Conservation (phyloP, 2,797 vertebrate species). For the Lagocephalus sceleratus region DNA sequence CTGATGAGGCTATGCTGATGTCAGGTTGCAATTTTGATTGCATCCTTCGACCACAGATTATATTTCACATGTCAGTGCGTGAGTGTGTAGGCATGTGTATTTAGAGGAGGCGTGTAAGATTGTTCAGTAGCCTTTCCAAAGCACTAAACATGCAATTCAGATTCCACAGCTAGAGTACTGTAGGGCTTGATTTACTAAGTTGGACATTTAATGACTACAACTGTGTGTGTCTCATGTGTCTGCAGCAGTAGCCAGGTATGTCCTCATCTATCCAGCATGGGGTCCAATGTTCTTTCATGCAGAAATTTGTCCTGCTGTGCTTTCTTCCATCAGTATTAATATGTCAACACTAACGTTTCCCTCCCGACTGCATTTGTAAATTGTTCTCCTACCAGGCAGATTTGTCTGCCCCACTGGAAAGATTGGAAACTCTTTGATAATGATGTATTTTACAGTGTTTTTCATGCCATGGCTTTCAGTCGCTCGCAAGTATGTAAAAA, state of each 20-base stretch:
- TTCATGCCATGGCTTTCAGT: slow-evolving; percentile 16
- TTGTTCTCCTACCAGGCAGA: slow-evolving; percentile 4
- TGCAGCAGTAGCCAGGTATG: slow-evolving; percentile 16
- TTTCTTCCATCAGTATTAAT: slow-evolving; percentile 23
- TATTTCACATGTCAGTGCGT: slow-evolving; percentile 20
- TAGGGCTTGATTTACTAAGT: slow-evolving; percentile 22
- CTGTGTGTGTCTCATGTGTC: slow-evolving; percentile 14
- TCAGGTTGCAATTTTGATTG: slow-evolving; percentile 45
- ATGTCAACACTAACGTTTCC: slow-evolving; percentile 31
- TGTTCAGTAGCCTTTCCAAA: slow-evolving; percentile 30
- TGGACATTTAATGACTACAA: slow-evolving; percentile 17
- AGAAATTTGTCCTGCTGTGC: slow-evolving; percentile 6
- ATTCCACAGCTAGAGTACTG: slow-evolving; percentile 14
- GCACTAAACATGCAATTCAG: slow-evolving; percentile 7
- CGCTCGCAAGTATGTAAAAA: slow-evolving; percentile 31
- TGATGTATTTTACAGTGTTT: slow-evolving; percentile 29
- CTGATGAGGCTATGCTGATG: slow-evolving; percentile 35
- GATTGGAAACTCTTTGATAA: slow-evolving; percentile 29
- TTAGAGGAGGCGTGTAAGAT: slow-evolving; percentile 11
- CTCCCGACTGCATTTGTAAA: slow-evolving; percentile 9
- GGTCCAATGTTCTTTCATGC: slow-evolving; percentile 8
- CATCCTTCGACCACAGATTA: slow-evolving; percentile 30
- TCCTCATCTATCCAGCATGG: slow-evolving; percentile 14
- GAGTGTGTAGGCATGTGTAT: slow-evolving; percentile 15
- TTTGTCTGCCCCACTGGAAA: slow-evolving; percentile 6